Conservation (phyloP, 2,113 vertebrate genomes). For the Megaleporinus macrocephalus region DNA sequence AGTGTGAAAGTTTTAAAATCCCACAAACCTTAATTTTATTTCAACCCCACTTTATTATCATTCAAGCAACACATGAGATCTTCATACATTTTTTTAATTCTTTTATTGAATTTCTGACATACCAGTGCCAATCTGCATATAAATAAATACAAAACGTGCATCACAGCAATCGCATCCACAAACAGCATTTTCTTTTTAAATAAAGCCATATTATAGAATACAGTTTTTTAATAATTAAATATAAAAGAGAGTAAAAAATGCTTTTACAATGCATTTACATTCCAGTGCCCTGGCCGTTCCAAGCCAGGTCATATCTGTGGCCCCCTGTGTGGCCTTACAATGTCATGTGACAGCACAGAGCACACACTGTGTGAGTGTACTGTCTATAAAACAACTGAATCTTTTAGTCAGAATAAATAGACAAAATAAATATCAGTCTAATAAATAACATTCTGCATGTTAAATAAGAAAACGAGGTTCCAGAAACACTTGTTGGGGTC, state of each 20-base stretch:
- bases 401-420: constrained; percentile 46
- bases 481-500: constrained; percentile 13
- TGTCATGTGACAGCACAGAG: background rate
- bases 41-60: background rate
- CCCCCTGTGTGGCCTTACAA: constrained; percentile 35
- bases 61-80: background rate
- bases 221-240: background rate
- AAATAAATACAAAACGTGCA: constrained; percentile 15
- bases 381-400: constrained; percentile 2
- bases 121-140: constrained; percentile 26
- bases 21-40: too few relatives aligned
- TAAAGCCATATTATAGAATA: background rate
- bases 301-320: constrained; percentile 37
- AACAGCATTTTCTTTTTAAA: background rate
- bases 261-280: constrained; percentile 64
- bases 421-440: constrained; percentile 44
- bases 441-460: constrained; percentile 45
- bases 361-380: constrained; percentile 29
- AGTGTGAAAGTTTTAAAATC: too few relatives aligned
- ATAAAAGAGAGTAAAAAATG: constrained; percentile 36
- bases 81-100: constrained; percentile 2
- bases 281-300: constrained; percentile 27
- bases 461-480: constrained; percentile 9
- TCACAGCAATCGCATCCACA: background rate
- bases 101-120: constrained; percentile 32